Evolutionary conservation across 2,797 vertebrate species (phyloP), one percentile per base, ranked within the genome.

Genomic region (Paedocypris micromegethes): DNA sequence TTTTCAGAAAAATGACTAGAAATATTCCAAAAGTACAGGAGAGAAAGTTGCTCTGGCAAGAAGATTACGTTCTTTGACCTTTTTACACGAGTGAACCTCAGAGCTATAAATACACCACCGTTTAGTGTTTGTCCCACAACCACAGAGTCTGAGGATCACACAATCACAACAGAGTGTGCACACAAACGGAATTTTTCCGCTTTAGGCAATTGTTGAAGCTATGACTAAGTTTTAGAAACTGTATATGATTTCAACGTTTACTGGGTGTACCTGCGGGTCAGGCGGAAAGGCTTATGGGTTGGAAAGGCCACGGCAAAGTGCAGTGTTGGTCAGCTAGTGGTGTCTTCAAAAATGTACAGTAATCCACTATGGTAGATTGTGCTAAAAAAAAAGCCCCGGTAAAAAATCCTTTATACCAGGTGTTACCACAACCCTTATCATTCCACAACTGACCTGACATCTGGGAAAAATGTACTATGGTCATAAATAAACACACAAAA

Each of bases 51-150:
- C 23, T 23, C 23, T 23, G 23, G 60, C 59, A 52, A 65, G 7
- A 49, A 40, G 44, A 49, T 60, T 68, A 41, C 38, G 6, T 37
- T 53, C 60, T 50, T 42, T 64, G 71, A 76, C 71, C 68, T 77
- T 77, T 70, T 47, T 4, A 6, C 44, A 23, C 39, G 3, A 9
- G 7, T 46, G 23, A 68, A 9, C 58, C 65, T 73, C 6, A 4
- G 8, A 47, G 48, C 42, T 71, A 61, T 61, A 72, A 77, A 77
- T 71, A 74, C 23, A 43, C 5, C 60, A 5, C 5, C 4, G n/a
- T 39, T 9, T 23, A 43, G 5, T 8, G 37, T n/a, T 45, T 23
- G 39, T 46, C 3, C 2, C 53, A 41, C 5, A 54, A 69, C 55
- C 60, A 57, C 7, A 58, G 46, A 39, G 37, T 6, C 3, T 4